phyloP scores from a whole-genome alignment of 92 coral and sea anemone genomes.

The Paramuricea clavata region DNA sequence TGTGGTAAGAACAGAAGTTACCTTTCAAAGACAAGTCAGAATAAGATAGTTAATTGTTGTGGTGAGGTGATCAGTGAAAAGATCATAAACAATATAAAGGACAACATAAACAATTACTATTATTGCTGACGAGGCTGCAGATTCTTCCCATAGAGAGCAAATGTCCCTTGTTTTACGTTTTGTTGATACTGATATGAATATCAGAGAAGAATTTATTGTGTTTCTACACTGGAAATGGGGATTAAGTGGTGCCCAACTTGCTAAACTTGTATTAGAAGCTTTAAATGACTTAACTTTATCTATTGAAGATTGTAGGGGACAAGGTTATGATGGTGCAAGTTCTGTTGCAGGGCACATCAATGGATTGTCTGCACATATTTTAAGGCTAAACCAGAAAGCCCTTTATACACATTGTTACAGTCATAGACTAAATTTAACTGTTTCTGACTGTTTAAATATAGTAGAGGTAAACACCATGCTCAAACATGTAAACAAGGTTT shows the following conservation, averaged over 20 bases:
- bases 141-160: neutral
- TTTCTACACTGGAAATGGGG: slow-evolving; percentile 36
- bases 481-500: neutral
- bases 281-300: neutral
- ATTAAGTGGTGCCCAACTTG: slow-evolving; percentile 20
- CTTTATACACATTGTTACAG: slow-evolving; percentile 15
- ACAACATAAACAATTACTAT: slow-evolving; percentile 11
- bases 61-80: slow-evolving; percentile 21
- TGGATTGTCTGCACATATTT: neutral
- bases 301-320: slow-evolving; percentile 29
- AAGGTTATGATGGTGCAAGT: slow-evolving; percentile 48
- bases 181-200: slow-evolving; percentile 8
- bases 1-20: slow-evolving; percentile 36
- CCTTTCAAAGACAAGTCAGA: slow-evolving; percentile 32
- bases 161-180: slow-evolving; percentile 22
- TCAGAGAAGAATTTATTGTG: slow-evolving; percentile 23
- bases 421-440: neutral
- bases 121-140: slow-evolving; percentile 46
- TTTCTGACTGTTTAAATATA: neutral
- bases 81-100: slow-evolving; percentile 2
- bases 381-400: neutral
- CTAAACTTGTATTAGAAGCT: neutral
- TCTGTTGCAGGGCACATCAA: slow-evolving; percentile 15
- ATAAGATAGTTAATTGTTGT: slow-evolving; percentile 28
- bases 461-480: neutral